Conservation (phyloP, 2,113 vertebrate species). For the Cheilinus undulatus region DNA sequence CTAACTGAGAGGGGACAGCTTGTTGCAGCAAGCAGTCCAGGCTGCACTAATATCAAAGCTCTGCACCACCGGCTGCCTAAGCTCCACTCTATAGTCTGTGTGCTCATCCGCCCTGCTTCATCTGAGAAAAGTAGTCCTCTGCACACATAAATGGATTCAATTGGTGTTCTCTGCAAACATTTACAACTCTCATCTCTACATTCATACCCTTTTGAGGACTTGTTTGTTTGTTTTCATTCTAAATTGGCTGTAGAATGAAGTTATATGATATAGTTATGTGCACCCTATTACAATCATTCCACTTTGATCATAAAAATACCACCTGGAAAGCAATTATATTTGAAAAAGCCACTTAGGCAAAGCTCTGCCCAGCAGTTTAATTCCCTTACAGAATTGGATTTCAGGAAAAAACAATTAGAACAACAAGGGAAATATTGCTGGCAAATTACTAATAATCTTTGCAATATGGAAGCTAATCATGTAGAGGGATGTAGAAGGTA, state of each 20-base stretch:
- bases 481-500: constrained; percentile 25
- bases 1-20: constrained; percentile 52
- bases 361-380: constrained; percentile 36
- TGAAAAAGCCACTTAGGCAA: constrained; percentile 41
- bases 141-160: not conserved
- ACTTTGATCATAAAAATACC: constrained; percentile 37
- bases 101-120: constrained; percentile 35
- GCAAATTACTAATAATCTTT: constrained; percentile 52
- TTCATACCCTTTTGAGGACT: not conserved
- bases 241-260: constrained; percentile 7
- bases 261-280: constrained; percentile 13
- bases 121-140: constrained; percentile 38
- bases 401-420: constrained; percentile 44
- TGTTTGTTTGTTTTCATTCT: constrained; percentile 20
- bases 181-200: not conserved
- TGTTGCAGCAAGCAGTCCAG: constrained; percentile 58
- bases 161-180: not conserved
- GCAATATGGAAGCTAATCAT: constrained; percentile 40
- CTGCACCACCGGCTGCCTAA: constrained; percentile 55
- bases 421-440: constrained; percentile 25
- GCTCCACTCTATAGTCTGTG: constrained; percentile 31
- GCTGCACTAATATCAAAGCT: constrained; percentile 47
- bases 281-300: constrained; percentile 21
- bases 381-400: constrained; percentile 35
- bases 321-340: constrained; percentile 59